These are phyloP conservation scores for Hermetia illucens DNA, from an alignment of 1,140 invertebrate genomes.

Conservation along the genomic window DNA sequence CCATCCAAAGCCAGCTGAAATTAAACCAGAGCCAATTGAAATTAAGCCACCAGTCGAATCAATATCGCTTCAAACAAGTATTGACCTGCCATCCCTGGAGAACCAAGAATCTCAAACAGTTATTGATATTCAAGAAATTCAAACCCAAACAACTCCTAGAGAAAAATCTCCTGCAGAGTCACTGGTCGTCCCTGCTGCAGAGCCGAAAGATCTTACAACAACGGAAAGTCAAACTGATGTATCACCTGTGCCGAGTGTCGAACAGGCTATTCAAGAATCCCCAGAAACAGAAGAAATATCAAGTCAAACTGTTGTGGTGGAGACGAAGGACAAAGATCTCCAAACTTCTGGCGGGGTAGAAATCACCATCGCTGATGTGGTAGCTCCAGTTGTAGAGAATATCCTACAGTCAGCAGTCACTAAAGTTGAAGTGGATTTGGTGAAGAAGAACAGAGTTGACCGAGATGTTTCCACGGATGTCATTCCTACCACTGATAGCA, in stretches of 20 bases:
- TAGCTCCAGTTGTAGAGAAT: slow-evolving; percentile 16
- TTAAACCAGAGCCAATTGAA: not conserved
- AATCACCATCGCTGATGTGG: slow-evolving; percentile 13
- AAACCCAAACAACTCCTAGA: slow-evolving; percentile 24
- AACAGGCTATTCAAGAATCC: slow-evolving; percentile 10
- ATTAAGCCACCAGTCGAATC: slow-evolving; percentile 26
- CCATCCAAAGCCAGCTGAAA: not conserved
- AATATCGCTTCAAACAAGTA: slow-evolving; percentile 30
- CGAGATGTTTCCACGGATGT: too few relatives aligned
- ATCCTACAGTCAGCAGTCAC: slow-evolving; percentile 8
- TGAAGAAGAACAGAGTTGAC: too few relatives aligned
- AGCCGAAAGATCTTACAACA: slow-evolving; percentile 7
- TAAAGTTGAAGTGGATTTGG: slow-evolving; percentile 16
- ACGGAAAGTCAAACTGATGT: slow-evolving; percentile 27
- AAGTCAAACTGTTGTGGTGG: slow-evolving; percentile 39
- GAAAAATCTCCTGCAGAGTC: too few relatives aligned
- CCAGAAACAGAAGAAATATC: slow-evolving; percentile 35
- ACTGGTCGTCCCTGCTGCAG: too few relatives aligned
- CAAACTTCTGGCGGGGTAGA: slow-evolving; percentile 33
- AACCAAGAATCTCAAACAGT: slow-evolving; percentile 26
- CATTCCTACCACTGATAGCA: too few relatives aligned
- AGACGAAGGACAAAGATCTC: slow-evolving; percentile 32
- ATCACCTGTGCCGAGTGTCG: slow-evolving; percentile 7
- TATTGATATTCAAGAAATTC: slow-evolving; percentile 19
- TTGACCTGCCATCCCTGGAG: slow-evolving; percentile 21